Base-by-base conservation (phyloP, 2,797 vertebrate species). In the Syngnathus acus region DNA sequence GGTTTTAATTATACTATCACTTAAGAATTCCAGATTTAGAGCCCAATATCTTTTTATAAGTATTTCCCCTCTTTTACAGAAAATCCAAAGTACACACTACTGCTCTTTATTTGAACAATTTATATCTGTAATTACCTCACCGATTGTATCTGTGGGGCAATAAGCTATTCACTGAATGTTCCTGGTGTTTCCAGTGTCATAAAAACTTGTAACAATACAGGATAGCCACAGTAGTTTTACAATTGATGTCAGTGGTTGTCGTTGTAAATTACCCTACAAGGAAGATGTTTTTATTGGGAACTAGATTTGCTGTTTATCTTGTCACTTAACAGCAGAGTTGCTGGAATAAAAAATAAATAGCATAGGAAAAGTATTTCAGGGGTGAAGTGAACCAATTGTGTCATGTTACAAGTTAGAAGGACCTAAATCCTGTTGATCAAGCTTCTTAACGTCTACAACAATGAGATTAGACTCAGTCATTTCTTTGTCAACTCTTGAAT, bases 51-150 rank as follows among this genome's bases (percentile, higher is more conserved):
- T 78, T 65, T 59, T 58, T 59, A 21, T 21, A 32, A 11, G 6
- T 55, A 72, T 67, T 73, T 64, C 63, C 50, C 75, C 47, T 55
- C 9, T 50, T 57, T 53, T 50, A 6, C 68, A 80, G 69, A 80
- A 82, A 81, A 82, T 76, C 79, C 77, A 82, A 86, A 86, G 72
- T 80, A 74, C 64, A 77, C 64, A 53, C 68, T 64, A 10, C 65
- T 72, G n/a, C 42, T 76, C 43, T 68, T 68, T 71, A 71, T 72
- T 72, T 37, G 1, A 0, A 69, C 66, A 68, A 77, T 68, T 50
- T 8, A 17, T 75, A 65, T 81, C 64, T 82, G 67, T 84, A 67
- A 73, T 84, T 84, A 80, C 82, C 83, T 83, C 76, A 79, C 66
- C 65, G 69, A 73, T 78, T 66, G 66, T 67, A 11, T 80, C 70